Evolutionary conservation across 2,113 vertebrate genomes (phyloP), one percentile per base, ranked within the genome.

Genomic region (Melanerpes formicivorus): DNA sequence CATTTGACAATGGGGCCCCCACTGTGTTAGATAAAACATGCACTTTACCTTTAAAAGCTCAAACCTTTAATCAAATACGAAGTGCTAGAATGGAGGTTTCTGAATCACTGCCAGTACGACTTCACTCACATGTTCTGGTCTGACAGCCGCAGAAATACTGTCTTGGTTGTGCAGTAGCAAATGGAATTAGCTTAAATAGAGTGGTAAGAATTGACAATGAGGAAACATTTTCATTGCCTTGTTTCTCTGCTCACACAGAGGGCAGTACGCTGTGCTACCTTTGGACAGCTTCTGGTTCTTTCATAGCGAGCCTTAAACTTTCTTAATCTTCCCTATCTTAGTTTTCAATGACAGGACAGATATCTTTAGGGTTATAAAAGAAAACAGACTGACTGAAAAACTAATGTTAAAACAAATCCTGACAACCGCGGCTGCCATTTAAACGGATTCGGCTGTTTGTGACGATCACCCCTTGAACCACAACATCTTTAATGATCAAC

Each of bases 11-110:
- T 63, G 46, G 75, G 78, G 60, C 21, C 34, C 91, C 87, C 50
- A 80, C 84, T 91, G 82, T 55, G 93, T 80, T 86, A 72, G 63
- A 93, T 73, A 95, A 96, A 92, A 88, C 80, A 93, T 80, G 50
- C 80, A 87, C 86, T 96, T 95, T 46, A 92, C 84, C 94, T 95
- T 90, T 90, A 92, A 95, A 92, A 97, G 84, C 93, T 84, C 93
- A 95, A 95, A 93, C 55, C 95, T 91, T 94, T 95, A 95, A 96
- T 94, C 95, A 96, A 78, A 88, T 77, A 60, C 5, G 0, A 93
- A 96, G 96, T 92, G 77, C 66, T 67, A 60, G 83, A 95, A 84
- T 82, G 74, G 87, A 95, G 94, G 94, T 90, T 95, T 92, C 65
- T 52, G 55, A 92, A 92, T 84, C 58, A 46, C 80, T 92, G 92